Conservation (phyloP, 2,113 vertebrate genomes). For the Rhabdomys dilectus region DNA sequence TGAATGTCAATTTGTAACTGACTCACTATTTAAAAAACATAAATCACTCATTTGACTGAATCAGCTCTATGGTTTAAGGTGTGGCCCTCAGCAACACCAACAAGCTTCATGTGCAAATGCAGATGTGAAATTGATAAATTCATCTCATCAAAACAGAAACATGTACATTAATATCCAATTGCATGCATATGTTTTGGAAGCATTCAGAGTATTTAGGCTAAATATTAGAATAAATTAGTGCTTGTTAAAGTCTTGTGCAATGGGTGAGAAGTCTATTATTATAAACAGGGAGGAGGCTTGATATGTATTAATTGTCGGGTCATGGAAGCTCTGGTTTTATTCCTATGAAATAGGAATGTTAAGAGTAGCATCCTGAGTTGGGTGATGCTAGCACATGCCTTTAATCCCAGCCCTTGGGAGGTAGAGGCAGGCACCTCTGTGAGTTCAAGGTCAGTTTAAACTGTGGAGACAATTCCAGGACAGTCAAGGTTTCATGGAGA, state of each 20-base stretch:
- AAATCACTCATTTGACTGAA: slow-evolving; percentile 56
- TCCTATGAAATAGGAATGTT: background rate
- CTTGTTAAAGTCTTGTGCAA: slow-evolving; percentile 39
- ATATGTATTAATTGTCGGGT: slow-evolving; percentile 47
- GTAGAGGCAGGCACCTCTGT: too few species aligned
- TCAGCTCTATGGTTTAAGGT: slow-evolving; percentile 22
- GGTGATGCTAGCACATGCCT: too few species aligned
- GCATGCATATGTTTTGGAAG: slow-evolving; percentile 32
- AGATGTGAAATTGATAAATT: background rate
- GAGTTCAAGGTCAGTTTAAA: too few species aligned
- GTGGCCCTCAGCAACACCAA: background rate
- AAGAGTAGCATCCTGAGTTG: background rate
- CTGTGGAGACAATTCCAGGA: too few species aligned
- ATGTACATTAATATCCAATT: slow-evolving; percentile 47
- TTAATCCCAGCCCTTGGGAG: too few species aligned
- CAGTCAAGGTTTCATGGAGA: too few species aligned
- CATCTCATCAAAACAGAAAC: slow-evolving; percentile 54
- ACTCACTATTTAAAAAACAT: slow-evolving; percentile 58
- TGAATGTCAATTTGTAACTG: slow-evolving; percentile 22
- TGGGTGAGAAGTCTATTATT: slow-evolving; percentile 46
- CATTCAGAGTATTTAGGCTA: slow-evolving; percentile 70
- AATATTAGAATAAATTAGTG: slow-evolving; percentile 57
- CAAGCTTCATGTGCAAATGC: background rate
- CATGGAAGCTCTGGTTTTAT: slow-evolving; percentile 33
- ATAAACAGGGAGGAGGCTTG: slow-evolving; percentile 54